A percentile compares a stretch with the other conserved stretches of the same genome.
phyloP scores from a whole-genome alignment of 2,113 vertebrate species.

The Gobius niger region DNA sequence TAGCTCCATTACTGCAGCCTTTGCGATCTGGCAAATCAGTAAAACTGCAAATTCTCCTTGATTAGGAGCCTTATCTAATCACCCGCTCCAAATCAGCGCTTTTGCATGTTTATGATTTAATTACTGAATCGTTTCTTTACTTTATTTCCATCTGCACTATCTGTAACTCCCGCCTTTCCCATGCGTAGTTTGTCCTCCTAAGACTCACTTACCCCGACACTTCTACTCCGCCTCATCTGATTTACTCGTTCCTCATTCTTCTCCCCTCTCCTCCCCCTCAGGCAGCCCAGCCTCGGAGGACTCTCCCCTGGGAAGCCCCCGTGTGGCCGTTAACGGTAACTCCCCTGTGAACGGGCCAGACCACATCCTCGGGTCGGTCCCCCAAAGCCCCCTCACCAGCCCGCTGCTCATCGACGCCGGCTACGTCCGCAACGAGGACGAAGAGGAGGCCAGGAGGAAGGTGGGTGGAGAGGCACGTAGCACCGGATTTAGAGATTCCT shows the following conservation, averaged over 20 bases:
- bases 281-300: conserved; percentile 87
- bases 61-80: too few relatives aligned
- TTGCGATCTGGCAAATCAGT: too few relatives aligned
- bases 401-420: conserved; percentile 86
- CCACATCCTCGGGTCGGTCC: conserved; percentile 72
- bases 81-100: too few relatives aligned
- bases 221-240: conserved; percentile 10
- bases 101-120: background rate
- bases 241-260: conserved; percentile 24
- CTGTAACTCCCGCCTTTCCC: background rate
- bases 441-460: conserved; percentile 90
- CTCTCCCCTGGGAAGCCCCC: conserved; percentile 80
- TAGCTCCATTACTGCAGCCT: too few relatives aligned
- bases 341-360: conserved; percentile 62
- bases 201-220: background rate
- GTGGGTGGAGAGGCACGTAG: conserved; percentile 62
- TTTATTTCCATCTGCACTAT: too few relatives aligned
- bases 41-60: too few relatives aligned
- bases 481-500: background rate
- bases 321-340: conserved; percentile 70
- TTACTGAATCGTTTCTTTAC: background rate
- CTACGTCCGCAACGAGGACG: conserved; percentile 85
- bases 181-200: conserved; percentile 2
- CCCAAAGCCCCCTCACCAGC: conserved; percentile 84
- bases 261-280: conserved; percentile 51